phyloP scores from a whole-genome alignment of 2,113 vertebrate species.

The Danionella cerebrum region DNA sequence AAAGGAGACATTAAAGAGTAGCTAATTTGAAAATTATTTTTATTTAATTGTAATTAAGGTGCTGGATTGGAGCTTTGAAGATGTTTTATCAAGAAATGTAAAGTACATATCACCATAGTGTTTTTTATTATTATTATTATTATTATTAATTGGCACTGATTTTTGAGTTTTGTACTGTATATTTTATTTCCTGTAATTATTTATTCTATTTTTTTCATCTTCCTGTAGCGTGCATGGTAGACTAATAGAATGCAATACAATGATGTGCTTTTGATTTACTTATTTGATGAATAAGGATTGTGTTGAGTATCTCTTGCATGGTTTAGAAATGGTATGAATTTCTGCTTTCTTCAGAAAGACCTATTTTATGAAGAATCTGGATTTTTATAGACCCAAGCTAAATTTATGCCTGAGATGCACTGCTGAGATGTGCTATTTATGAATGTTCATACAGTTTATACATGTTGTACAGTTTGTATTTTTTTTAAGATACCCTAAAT shows the following conservation, averaged over 20 bases:
- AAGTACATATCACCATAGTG: conserved; percentile 2
- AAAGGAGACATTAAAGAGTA: not conserved
- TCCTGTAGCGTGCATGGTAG: conserved; percentile 46
- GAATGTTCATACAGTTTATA: conserved; percentile 50
- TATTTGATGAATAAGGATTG: conserved; percentile 19
- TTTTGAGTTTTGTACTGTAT: conserved; percentile 12
- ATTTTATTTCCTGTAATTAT: conserved; percentile 10
- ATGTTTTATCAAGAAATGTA: not conserved
- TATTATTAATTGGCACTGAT: no score
- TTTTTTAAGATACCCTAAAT: conserved; percentile 49
- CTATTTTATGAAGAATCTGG: not conserved
- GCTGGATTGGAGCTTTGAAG: conserved; percentile 16
- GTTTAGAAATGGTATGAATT: conserved; percentile 22
- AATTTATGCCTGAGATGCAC: conserved; percentile 24
- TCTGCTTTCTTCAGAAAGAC: not conserved
- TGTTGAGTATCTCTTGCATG: conserved; percentile 37
- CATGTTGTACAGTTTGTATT: conserved; percentile 65
- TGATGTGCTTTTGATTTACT: conserved; percentile 28
- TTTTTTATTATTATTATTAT: no score
- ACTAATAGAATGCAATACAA: no score
- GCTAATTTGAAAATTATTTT: not conserved
- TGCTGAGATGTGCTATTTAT: conserved; percentile 25
- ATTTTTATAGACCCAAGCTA: not conserved
- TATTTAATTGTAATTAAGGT: no score
- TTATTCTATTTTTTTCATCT: conserved; percentile 13